Base-by-base conservation (phyloP, 2,888 invertebrate genomes). In the Athalia rosae region DNA sequence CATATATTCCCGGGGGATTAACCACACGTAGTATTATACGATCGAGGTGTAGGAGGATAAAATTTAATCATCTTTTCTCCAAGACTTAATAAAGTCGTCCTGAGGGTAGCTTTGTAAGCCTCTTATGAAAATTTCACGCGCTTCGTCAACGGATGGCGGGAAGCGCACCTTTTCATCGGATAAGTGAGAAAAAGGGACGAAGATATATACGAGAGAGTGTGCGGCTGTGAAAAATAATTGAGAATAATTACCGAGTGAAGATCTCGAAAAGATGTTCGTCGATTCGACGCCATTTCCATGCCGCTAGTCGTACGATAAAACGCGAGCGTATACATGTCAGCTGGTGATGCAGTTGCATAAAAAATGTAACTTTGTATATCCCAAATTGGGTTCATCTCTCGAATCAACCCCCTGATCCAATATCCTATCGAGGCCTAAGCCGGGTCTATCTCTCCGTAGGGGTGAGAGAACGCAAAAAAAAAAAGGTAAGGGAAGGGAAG, bases 381-480 rank as follows among this genome's bases (percentile, higher is more conserved):
- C 62, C 7, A 50, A 74, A 74, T 74, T 74, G 74, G 61, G 28
- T 74, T 74, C 61, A 50, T 67, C 77, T 67, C 67, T 13, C 59
- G 67, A 61, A 77, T 77, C 67, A 69, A 69, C 59, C 67, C 67
- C 67, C 67, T 67, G 77, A 77, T 77, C 77, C 77, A 67, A 69
- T 67, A 67, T 77, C 67, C 77, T 77, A 69, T 59, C 77, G 77
- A 69, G 56, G 59, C 56, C 77, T 59, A 41, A 43, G 50, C 50
- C 64, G 45, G 56, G 56, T 62, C 50, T 77, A 48, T 64, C 67
- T 15, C 67, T 4, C 59, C 53, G 28, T 28, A 47, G 28, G 66
- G 66, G 47, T 66, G 64, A 28, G 6, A 6, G 41, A 48, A 48
- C 6, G 48, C 15, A 13, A 59, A 3, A 13, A 61, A 61, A n/a